Base-by-base conservation (phyloP, 1,140 invertebrate species). In the Bombus turneri region DNA sequence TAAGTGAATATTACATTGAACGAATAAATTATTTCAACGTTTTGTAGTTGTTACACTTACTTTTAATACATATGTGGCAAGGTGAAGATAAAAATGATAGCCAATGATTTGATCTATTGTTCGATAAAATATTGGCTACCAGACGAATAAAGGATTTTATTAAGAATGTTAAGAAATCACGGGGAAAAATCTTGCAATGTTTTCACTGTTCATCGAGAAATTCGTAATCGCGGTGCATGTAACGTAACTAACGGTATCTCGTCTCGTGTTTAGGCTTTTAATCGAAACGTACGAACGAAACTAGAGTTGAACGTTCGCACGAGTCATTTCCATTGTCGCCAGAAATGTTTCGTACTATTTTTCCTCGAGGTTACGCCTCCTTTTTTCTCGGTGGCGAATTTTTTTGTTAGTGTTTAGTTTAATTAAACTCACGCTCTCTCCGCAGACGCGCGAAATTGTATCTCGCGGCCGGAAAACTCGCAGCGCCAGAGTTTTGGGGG, bases 381-480 rank as follows among this genome's bases (percentile, higher is more conserved):
- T 75, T 53, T 64, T 53, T 64, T 4, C 18, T 28, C 41, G 1
- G 18, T 13, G 25, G 13, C 22, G n/a, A 10, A 66, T 47, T 80
- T 69, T 77, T 80, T 80, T 31, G 31, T 66, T 80, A 25, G 22
- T 18, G 64, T 80, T 80, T 85, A 80, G 77, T 80, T 85, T 85
- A 85, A 85, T 85, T 85, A 85, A 85, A 85, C 83, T 80, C 53
- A 28, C 76, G 68, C 53, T 43, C n/a, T 13, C 25, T 5, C 75
- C 53, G 64, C 43, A 34, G 66, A 37, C 68, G 41, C 47, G 77
- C 68, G 68, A 80, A 85, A 85, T 85, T 85, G 83, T 85, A 85
- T 85, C 77, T n/a, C 76, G 83, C 83, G 76, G 18, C 39, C 31
- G 31, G 83, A 85, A 85, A 85, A 85, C 39, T 85, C 68, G 76